These are phyloP conservation scores for Tarsius wallacei DNA, from an alignment of 2,797 vertebrate species.

Conservation along the genomic window DNA sequence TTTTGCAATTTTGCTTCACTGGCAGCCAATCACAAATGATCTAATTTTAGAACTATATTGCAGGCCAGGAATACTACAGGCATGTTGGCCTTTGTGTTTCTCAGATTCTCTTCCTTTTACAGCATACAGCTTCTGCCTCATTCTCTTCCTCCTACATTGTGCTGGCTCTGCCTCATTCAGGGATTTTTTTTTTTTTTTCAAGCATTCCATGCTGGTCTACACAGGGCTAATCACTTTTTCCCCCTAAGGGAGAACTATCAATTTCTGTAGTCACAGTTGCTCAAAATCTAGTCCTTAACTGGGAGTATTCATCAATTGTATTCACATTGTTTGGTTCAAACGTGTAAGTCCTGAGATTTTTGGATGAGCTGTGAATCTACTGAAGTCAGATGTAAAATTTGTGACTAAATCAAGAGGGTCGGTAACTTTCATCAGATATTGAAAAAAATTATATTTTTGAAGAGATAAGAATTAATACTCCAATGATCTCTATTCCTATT, in stretches of 20 bases:
- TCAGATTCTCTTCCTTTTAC: background rate
- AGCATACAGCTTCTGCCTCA: background rate
- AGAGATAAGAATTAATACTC: background rate
- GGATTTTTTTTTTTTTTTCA: background rate
- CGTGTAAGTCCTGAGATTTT: background rate
- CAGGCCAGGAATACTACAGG: background rate
- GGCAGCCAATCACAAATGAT: background rate
- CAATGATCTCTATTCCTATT: background rate
- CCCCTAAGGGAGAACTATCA: background rate
- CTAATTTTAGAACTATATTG: background rate
- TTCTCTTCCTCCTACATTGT: background rate
- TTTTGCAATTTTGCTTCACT: background rate
- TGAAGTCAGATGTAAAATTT: background rate
- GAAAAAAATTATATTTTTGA: constrained; percentile 1
- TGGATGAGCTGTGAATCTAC: background rate
- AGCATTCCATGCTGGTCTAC: background rate
- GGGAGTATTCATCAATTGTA: background rate
- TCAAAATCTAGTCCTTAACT: constrained; percentile 11
- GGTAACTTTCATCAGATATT: background rate
- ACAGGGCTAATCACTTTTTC: background rate
- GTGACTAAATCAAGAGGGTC: background rate
- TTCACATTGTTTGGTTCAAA: background rate
- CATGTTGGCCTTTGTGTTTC: background rate
- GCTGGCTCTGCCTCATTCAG: background rate
- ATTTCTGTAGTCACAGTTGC: background rate